Evolutionary conservation across 2,113 vertebrate species (phyloP).

Genomic region (Megaceryle torquata): DNA sequence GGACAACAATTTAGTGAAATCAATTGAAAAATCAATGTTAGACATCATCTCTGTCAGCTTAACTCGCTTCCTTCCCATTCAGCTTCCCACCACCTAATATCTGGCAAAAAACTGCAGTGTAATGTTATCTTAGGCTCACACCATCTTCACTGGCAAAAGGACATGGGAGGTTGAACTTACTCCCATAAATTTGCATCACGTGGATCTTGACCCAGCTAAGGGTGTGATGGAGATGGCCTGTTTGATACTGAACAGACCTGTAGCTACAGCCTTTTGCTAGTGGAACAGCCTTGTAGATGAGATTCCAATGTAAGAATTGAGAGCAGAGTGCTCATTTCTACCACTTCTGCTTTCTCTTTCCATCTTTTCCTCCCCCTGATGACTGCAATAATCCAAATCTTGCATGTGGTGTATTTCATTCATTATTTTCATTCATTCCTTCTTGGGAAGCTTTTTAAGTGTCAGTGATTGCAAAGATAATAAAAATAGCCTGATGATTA

Average conservation of each 20-base stretch:
- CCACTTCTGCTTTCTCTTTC: neutral
- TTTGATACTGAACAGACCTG: neutral
- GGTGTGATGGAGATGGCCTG: neutral
- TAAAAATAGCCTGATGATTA: neutral
- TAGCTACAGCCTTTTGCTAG: neutral
- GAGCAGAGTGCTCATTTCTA: neutral
- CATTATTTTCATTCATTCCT: neutral
- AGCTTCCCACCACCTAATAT: neutral
- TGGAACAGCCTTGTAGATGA: neutral
- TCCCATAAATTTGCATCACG: neutral
- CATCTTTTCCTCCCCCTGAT: neutral
- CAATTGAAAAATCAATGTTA: constrained; percentile 47
- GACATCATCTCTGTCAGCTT: constrained; percentile 1
- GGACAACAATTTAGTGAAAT: constrained; percentile 42
- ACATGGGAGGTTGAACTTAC: neutral
- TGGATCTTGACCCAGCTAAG: neutral
- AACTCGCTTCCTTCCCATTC: neutral
- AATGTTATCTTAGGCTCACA: neutral
- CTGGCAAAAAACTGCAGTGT: neutral
- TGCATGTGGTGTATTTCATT: accelerated
- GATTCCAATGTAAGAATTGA: neutral
- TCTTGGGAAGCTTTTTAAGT: neutral
- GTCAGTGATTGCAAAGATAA: neutral
- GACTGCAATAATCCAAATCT: neutral
- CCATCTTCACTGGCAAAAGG: neutral